phyloP scores from a whole-genome alignment of 2,113 vertebrate species.

The Bufo bufo region DNA sequence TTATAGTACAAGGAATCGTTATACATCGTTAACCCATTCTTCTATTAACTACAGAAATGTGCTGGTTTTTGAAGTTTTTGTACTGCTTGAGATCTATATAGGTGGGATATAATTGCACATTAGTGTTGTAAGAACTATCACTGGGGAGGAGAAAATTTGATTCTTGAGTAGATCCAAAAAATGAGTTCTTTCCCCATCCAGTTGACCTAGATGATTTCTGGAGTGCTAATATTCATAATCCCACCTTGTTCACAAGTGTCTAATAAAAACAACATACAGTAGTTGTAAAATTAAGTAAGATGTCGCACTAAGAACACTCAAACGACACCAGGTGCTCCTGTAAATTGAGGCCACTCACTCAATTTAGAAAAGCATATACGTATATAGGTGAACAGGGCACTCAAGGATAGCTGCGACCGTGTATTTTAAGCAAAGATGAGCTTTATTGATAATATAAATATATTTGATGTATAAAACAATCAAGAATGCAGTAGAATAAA shows the following conservation, averaged over 20 bases:
- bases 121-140: neutral
- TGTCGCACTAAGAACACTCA: too few relatives aligned
- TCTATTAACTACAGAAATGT: neutral
- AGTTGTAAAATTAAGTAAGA: too few relatives aligned
- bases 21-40: slow-evolving; percentile 24
- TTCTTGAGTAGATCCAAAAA: neutral
- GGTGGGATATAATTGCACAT: neutral
- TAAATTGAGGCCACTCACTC: too few relatives aligned
- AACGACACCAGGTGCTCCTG: too few relatives aligned
- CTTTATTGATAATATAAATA: too few relatives aligned
- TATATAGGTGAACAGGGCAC: too few relatives aligned
- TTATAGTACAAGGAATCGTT: slow-evolving; percentile 15
- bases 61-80: neutral
- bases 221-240: slow-evolving; percentile 12
- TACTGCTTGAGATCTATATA: slow-evolving; percentile 29
- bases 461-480: too few relatives aligned
- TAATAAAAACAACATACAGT: neutral
- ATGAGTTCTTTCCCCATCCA: slow-evolving; percentile 45
- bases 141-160: slow-evolving; percentile 19
- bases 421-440: too few relatives aligned
- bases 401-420: too few relatives aligned
- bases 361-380: too few relatives aligned
- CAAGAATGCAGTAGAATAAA: too few relatives aligned
- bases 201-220: neutral
- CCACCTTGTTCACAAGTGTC: slow-evolving; percentile 14